These are phyloP conservation scores for Magallana nippona DNA, from an alignment of 2,888 invertebrate genomes.

Conservation along the genomic window DNA sequence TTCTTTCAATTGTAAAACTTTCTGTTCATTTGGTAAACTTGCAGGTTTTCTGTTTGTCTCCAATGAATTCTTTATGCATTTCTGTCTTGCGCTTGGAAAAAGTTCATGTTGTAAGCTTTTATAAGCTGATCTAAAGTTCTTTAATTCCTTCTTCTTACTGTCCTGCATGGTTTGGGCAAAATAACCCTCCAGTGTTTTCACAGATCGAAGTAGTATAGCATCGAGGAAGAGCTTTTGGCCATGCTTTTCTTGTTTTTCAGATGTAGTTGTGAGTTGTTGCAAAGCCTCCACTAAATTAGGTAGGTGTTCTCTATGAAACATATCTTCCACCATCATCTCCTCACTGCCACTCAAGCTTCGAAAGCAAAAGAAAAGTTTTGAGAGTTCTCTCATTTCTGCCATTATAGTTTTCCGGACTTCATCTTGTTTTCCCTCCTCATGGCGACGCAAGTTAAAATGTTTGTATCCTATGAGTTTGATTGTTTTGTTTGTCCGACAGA, in stretches of 20 bases:
- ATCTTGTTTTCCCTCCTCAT: conserved; percentile 41
- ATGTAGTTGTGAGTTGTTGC: conserved; percentile 3
- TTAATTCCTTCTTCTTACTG: conserved; percentile 41
- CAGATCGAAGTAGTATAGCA: conserved; percentile 32
- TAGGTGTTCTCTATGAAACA: conserved; percentile 37
- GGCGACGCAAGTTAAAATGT: conserved; percentile 41
- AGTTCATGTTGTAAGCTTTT: conserved; percentile 37
- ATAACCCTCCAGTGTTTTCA: conserved; percentile 39
- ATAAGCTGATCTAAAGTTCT: conserved; percentile 36
- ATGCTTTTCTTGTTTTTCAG: conserved; percentile 42
- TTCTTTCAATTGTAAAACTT: conserved; percentile 40
- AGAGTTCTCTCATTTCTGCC: conserved; percentile 47
- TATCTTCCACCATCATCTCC: conserved; percentile 1
- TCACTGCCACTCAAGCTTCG: not conserved
- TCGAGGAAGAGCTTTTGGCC: conserved; percentile 43
- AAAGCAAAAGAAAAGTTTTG: conserved; percentile 42
- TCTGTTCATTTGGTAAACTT: conserved; percentile 45
- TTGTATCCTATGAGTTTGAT: conserved; percentile 42
- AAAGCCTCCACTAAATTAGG: conserved; percentile 37
- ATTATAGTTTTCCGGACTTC: conserved; percentile 46
- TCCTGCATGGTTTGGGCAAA: conserved; percentile 46
- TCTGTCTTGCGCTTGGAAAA: conserved; percentile 40
- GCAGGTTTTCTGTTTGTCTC: conserved; percentile 45
- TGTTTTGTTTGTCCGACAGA: conserved; percentile 40
- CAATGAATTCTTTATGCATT: conserved; percentile 40